These are phyloP conservation scores for Ericerus pela DNA, from an alignment of 1,140 invertebrate genomes.

Conservation along the genomic window DNA sequence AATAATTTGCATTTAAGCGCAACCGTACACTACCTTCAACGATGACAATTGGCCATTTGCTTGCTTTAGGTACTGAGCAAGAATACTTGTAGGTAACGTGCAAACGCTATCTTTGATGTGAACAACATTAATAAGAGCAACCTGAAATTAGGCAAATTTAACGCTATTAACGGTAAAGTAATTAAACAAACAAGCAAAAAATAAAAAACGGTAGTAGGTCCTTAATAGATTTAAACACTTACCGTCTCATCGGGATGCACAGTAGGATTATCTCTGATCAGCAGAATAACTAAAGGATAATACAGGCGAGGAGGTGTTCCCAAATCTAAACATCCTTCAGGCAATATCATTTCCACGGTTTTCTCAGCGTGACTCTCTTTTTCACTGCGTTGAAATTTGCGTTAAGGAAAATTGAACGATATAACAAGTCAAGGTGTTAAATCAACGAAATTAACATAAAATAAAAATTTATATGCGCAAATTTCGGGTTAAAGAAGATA, in stretches of 20 bases:
- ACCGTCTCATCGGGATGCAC: slow-evolving; percentile 61
- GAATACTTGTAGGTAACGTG: slow-evolving; percentile 55
- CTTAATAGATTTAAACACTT: slow-evolving; percentile 24
- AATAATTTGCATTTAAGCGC: no score
- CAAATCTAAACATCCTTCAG: slow-evolving; percentile 43
- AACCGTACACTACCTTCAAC: no score
- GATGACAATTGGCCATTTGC: slow-evolving; percentile 63
- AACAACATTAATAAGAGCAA: slow-evolving; percentile 59
- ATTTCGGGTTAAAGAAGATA: no score
- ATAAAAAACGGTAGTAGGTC: no score
- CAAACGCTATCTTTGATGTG: slow-evolving; percentile 63
- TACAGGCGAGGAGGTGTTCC: slow-evolving; percentile 52
- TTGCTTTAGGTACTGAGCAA: slow-evolving; percentile 66
- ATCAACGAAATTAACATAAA: no score
- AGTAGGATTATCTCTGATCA: slow-evolving; percentile 43
- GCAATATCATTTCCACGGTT: slow-evolving; percentile 42
- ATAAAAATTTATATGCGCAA: no score
- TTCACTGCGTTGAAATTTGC: slow-evolving; percentile 20
- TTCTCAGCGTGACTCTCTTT: slow-evolving; percentile 45
- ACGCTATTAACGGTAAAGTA: not conserved
- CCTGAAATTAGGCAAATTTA: slow-evolving; percentile 35
- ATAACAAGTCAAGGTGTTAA: not conserved
- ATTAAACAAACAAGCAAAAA: slow-evolving; percentile 13
- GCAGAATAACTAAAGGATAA: slow-evolving; percentile 57
- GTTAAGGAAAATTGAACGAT: slow-evolving; percentile 18